Conservation (phyloP, 2,888 invertebrate genomes). For the Helleia helle region DNA sequence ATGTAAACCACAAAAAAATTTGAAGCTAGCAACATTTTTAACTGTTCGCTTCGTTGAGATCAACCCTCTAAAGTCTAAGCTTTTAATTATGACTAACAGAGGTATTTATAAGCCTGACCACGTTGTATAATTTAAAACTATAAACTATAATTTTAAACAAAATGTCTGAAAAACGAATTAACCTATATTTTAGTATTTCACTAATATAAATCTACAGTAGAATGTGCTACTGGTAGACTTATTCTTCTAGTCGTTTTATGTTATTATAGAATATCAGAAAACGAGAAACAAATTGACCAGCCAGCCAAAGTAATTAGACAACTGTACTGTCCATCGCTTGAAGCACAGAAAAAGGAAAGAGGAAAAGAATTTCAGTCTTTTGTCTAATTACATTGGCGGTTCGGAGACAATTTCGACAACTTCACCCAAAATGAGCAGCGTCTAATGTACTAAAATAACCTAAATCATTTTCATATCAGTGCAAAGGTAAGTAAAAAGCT, state of each 20-base stretch:
- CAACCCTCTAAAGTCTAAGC: conserved; percentile 48
- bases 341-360: not conserved
- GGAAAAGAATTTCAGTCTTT: not conserved
- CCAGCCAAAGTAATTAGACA: not conserved
- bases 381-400: not conserved
- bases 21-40: conserved; percentile 58
- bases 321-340: not conserved
- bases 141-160: not conserved
- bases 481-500: no score
- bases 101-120: conserved; percentile 22
- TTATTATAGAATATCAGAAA: no score
- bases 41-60: conserved; percentile 45
- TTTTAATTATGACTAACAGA: conserved; percentile 43
- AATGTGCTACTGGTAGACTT: not conserved
- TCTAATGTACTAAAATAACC: not conserved
- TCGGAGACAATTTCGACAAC: not conserved
- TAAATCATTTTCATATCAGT: not conserved
- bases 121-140: conserved; percentile 8
- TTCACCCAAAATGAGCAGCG: not conserved
- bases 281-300: not conserved
- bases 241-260: not conserved
- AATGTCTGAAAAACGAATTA: not conserved
- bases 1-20: no score
- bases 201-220: not conserved
- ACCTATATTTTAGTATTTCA: conserved; percentile 3